Base-by-base conservation (phyloP, 2,113 vertebrate genomes). In the Anoura caudifer region DNA sequence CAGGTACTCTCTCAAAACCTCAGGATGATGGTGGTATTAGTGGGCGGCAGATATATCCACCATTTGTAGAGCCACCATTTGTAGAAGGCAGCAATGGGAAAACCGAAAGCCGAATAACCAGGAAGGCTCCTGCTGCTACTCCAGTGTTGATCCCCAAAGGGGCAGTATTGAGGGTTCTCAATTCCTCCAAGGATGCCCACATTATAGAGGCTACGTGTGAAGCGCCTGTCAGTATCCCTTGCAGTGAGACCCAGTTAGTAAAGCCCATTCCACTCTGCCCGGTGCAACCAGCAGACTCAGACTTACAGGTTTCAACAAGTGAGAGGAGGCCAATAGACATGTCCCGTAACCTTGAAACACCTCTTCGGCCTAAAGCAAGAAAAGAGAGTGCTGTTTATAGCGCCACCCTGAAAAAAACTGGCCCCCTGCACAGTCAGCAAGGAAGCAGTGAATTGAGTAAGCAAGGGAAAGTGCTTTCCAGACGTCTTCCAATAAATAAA, bases 61-160 rank as follows among this genome's bases (percentile, higher is more conserved):
- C 45, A 41, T 75, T 87, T 77, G 77, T 54, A 41, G 20, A 84
- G n/a, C 73, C 95, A 0, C 92, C 45, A 41, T 75, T 87, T 77
- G 77, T 54, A 41, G 20, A 84, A 70, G 86, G 82, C 85, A 84
- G 82, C 92, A 28, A 14, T 2, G 36, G 83, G 93, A 96, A 95
- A 54, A 77, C 87, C 1, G 98, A 98, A 94, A 91, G 80, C 72
- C 97, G 97, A 15, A 50, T 95, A 6, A 81, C 75, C 82, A 97
- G 98, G 93, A 98, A 98, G 92, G 91, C 97, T 19, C 98, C 96
- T 14, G 96, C 97, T 54, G 96, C 98, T 36, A 65, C 98, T 17
- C 98, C 98, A 5, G 94, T 98, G 24, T 97, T 99, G 95, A 98
- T 99, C 94, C 98, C 99, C 20, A 98, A 98, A 97, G 99, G 98